These are phyloP conservation scores for Neoscelio sp. DNA, from an alignment of 2,888 invertebrate genomes.

Conservation along the genomic window DNA sequence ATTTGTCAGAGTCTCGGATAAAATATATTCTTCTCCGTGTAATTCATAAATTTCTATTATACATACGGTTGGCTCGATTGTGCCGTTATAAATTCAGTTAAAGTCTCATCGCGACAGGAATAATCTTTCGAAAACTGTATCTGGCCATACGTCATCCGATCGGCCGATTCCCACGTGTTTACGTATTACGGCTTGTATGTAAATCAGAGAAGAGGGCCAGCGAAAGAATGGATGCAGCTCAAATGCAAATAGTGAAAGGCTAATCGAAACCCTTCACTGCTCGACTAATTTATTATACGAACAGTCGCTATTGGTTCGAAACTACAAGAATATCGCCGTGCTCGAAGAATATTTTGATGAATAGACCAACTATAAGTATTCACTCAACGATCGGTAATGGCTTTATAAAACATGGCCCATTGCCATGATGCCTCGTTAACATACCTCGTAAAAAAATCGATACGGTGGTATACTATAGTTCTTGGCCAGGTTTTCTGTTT, in stretches of 20 bases:
- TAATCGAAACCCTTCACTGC: slow-evolving; percentile 68
- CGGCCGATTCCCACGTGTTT: slow-evolving; percentile 65
- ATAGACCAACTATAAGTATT: slow-evolving; percentile 77
- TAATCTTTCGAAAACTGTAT: slow-evolving; percentile 51
- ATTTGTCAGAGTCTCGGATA: no score
- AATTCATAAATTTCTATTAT: slow-evolving; percentile 54
- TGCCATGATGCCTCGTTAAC: slow-evolving; percentile 73
- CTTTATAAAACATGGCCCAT: slow-evolving; percentile 77
- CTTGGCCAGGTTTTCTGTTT: no score
- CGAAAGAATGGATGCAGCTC: slow-evolving; percentile 66
- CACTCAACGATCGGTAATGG: slow-evolving; percentile 78
- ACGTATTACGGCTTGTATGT: slow-evolving; percentile 66
- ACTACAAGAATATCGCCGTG: slow-evolving; percentile 41
- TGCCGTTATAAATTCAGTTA: slow-evolving; percentile 54
- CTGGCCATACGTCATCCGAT: slow-evolving; percentile 57
- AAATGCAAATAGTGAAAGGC: slow-evolving; percentile 69
- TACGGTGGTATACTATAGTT: no score
- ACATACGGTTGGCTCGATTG: slow-evolving; percentile 35
- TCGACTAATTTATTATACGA: slow-evolving; percentile 68
- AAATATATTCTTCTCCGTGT: slow-evolving; percentile 14
- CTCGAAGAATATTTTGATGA: slow-evolving; percentile 73
- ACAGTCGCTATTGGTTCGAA: slow-evolving; percentile 60
- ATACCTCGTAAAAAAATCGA: no score
- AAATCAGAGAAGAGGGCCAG: slow-evolving; percentile 50
- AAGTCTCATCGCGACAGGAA: slow-evolving; percentile 50